phyloP scores from a whole-genome alignment of 2,888 invertebrate species.

The Subacronicta megacephala region DNA sequence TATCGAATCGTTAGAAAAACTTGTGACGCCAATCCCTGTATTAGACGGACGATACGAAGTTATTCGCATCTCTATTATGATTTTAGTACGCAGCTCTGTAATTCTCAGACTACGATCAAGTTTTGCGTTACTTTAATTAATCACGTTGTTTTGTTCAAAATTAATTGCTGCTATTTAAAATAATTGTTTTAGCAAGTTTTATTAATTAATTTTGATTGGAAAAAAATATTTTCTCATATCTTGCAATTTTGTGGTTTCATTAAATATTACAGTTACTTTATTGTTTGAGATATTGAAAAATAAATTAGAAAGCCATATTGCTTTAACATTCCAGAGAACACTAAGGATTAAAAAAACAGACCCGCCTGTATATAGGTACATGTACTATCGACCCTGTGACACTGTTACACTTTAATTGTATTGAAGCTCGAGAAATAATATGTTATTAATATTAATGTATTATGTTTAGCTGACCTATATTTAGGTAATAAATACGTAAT shows the following conservation, averaged over 20 bases:
- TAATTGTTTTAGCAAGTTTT: not conserved
- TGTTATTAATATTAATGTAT: no score
- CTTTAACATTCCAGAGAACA: no score
- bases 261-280: not conserved
- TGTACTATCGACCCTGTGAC: no score
- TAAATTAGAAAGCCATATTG: not conserved
- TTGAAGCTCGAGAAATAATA: not conserved
- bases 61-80: slow-evolving; percentile 27
- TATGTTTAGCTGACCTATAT: slow-evolving; percentile 4
- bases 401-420: no score
- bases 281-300: slow-evolving; percentile 1
- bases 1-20: slow-evolving; percentile 13
- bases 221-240: slow-evolving; percentile 1
- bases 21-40: slow-evolving; percentile 16
- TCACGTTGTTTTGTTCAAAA: slow-evolving; percentile 13
- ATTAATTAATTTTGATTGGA: slow-evolving; percentile 2
- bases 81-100: slow-evolving; percentile 26
- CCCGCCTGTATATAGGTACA: not conserved
- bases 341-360: not conserved
- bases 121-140: slow-evolving; percentile 25
- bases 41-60: slow-evolving; percentile 35
- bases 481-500: slow-evolving; percentile 3
- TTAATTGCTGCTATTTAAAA: slow-evolving; percentile 10
- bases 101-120: slow-evolving; percentile 17
- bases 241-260: not conserved